phyloP scores from a whole-genome alignment of 1,140 invertebrate genomes.

The Bombyx mandarina region DNA sequence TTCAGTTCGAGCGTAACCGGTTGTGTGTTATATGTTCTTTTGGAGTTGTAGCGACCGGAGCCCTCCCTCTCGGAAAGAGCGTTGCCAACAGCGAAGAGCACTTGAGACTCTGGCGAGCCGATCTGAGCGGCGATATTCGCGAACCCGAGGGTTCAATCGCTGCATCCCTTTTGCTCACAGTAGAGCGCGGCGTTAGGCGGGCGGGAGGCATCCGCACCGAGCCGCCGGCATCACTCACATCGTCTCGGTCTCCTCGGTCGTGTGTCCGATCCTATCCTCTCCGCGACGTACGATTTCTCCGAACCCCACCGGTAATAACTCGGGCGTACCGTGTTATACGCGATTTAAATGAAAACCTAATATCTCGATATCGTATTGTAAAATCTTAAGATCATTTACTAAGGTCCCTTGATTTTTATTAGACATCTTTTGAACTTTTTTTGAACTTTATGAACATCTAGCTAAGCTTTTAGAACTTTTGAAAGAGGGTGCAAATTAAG shows the following conservation, averaged over 20 bases:
- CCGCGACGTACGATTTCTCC: conserved; percentile 59
- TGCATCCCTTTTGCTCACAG: conserved; percentile 65
- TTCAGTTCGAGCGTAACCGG: conserved; percentile 20
- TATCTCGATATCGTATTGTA: conserved; percentile 7
- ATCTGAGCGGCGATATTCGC: conserved; percentile 63
- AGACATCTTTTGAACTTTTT: background rate
- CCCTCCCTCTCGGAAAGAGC: conserved; percentile 59
- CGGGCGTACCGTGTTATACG: conserved; percentile 38
- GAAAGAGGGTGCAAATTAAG: conserved; percentile 32
- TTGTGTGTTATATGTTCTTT: conserved; percentile 29
- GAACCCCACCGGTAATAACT: conserved; percentile 55
- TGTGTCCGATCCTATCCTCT: conserved; percentile 63
- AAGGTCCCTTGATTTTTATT: conserved; percentile 1
- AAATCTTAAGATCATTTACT: too few relatives aligned
- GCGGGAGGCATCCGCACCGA: conserved; percentile 38
- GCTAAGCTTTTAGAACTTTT: conserved; percentile 19
- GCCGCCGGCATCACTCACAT: conserved; percentile 59
- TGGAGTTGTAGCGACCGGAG: conserved; percentile 25
- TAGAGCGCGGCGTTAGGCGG: conserved; percentile 50
- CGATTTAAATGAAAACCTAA: conserved; percentile 16
- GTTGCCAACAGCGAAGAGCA: conserved; percentile 51
- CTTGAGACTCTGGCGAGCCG: conserved; percentile 60
- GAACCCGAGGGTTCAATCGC: conserved; percentile 40
- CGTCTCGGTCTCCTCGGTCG: conserved; percentile 55
- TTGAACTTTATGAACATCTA: background rate